Conservation (phyloP, 2,888 invertebrate genomes). For the Nephrotoma guestfalica region DNA sequence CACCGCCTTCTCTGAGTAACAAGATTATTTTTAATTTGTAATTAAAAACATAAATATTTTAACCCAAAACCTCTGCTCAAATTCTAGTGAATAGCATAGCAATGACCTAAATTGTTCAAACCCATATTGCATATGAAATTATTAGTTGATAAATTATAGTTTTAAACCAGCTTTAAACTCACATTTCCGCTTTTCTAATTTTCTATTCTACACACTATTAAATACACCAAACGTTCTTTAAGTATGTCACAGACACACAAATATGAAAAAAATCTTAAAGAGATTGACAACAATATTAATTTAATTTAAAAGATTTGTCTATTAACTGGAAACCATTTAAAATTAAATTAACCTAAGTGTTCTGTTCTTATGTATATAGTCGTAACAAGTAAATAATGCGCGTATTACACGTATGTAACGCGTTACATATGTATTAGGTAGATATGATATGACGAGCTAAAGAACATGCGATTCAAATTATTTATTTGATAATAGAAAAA, state of each 20-base stretch:
- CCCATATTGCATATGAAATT: not conserved
- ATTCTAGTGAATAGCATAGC: not conserved
- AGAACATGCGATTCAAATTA: not conserved
- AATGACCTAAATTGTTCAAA: not conserved
- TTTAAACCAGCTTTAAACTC: not conserved
- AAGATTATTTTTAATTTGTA: not conserved
- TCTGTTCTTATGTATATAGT: not conserved
- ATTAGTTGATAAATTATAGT: not conserved
- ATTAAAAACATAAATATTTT: no score
- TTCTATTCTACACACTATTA: not conserved
- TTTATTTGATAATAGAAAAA: not conserved
- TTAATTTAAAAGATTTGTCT: not conserved
- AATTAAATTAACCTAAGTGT: not conserved
- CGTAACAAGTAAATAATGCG: not conserved
- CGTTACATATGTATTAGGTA: not conserved
- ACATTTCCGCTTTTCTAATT: not conserved
- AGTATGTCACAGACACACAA: not conserved
- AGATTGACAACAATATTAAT: not conserved
- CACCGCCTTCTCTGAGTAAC: not conserved
- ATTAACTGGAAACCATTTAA: not conserved
- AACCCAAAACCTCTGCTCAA: not conserved
- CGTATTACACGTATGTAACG: not conserved
- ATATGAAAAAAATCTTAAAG: not conserved
- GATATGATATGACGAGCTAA: not conserved
- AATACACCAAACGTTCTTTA: not conserved